phyloP scores from a whole-genome alignment of 2,888 invertebrate genomes.

The Thecocarcelia acutangulata region DNA sequence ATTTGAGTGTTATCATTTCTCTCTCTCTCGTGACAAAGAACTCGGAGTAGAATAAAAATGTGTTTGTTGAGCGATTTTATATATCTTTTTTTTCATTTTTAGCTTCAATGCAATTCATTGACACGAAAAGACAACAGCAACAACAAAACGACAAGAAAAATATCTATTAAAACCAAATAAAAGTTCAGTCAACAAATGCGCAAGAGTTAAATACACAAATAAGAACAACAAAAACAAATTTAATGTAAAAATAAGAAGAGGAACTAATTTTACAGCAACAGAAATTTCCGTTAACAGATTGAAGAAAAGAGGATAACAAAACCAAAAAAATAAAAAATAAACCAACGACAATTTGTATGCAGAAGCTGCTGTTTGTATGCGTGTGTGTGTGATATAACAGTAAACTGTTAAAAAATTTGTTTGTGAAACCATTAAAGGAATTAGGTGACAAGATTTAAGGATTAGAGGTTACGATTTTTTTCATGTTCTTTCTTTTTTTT shows the following conservation, averaged over 20 bases:
- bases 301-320: conserved; percentile 12
- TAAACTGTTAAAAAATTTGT: conserved; percentile 56
- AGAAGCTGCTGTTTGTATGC: too few relatives aligned
- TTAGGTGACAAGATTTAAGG: conserved; percentile 57
- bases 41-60: conserved; percentile 33
- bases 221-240: conserved; percentile 16
- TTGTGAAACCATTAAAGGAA: conserved; percentile 50
- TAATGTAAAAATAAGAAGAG: conserved; percentile 37
- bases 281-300: conserved; percentile 52
- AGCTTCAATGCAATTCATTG: conserved; percentile 69
- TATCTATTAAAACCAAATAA: conserved; percentile 47
- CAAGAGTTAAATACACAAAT: conserved; percentile 36
- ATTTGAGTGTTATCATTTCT: conserved; percentile 10
- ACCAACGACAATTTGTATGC: not conserved
- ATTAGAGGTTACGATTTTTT: conserved; percentile 50
- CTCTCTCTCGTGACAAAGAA: conserved; percentile 6
- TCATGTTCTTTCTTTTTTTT: not conserved
- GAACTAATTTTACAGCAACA: conserved; percentile 55
- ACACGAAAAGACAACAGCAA: conserved; percentile 61
- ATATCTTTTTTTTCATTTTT: not conserved
- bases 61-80: conserved; percentile 51
- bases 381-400: conserved; percentile 29
- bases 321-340: not conserved
- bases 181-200: conserved; percentile 54
- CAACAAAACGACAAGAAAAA: conserved; percentile 11